These are phyloP conservation scores for Dasyprocta punctata DNA, from an alignment of 2,113 vertebrate genomes.

Conservation along the genomic window DNA sequence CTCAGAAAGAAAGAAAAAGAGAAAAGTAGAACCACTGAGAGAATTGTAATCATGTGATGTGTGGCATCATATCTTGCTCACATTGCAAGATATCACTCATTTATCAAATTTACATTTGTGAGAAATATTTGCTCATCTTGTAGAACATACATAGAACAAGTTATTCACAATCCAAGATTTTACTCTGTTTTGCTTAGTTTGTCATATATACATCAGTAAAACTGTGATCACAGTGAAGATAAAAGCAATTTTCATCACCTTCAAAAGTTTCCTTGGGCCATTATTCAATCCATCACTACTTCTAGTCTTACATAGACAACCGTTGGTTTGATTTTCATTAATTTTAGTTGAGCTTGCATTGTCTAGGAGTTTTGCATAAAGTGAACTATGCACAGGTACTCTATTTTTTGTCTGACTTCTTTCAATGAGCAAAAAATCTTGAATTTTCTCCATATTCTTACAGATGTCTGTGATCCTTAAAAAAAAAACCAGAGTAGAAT, in stretches of 20 bases:
- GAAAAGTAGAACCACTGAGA: neutral
- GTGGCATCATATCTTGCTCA: neutral
- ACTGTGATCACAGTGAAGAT: neutral
- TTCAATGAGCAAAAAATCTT: neutral
- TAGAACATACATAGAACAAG: neutral
- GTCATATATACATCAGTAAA: neutral
- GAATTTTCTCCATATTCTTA: neutral
- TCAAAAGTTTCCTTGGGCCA: neutral
- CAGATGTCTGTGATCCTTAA: neutral
- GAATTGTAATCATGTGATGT: neutral
- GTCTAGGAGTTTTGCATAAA: neutral
- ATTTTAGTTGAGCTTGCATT: neutral
- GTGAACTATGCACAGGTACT: neutral
- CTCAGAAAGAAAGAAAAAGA: neutral
- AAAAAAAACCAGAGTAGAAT: neutral
- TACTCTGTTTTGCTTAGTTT: neutral
- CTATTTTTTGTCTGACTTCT: neutral
- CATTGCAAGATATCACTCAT: neutral
- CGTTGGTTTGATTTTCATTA: neutral
- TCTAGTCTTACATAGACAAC: neutral
- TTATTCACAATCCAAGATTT: neutral
- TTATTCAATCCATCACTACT: neutral
- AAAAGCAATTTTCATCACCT: neutral
- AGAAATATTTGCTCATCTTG: neutral
- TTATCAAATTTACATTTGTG: neutral